These are phyloP conservation scores for Euspilapteryx auroguttella DNA, from an alignment of 2,888 invertebrate species.

Conservation along the genomic window DNA sequence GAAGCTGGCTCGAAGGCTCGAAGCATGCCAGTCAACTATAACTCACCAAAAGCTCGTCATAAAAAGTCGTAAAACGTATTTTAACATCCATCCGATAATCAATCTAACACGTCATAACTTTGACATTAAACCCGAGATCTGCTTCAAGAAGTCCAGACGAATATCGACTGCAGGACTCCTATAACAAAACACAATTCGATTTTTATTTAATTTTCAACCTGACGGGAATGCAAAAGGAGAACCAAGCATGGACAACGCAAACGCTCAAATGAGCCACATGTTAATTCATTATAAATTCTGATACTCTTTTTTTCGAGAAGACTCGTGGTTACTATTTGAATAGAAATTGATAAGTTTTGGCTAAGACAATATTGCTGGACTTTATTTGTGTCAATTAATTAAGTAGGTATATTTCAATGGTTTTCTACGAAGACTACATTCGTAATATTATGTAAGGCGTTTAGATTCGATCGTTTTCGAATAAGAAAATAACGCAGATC, in stretches of 20 bases:
- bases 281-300: conserved; percentile 53
- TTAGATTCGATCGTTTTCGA: not conserved
- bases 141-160: conserved; percentile 13
- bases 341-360: conserved; percentile 39
- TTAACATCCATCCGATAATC: conserved; percentile 63
- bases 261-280: conserved; percentile 50
- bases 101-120: conserved; percentile 64
- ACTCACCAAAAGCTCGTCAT: conserved; percentile 46
- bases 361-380: too few species aligned
- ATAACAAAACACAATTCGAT: conserved; percentile 13
- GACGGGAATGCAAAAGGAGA: conserved; percentile 25
- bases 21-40: conserved; percentile 34
- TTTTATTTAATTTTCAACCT: conserved; percentile 10
- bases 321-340: conserved; percentile 33
- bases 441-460: too few species aligned
- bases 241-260: conserved; percentile 20
- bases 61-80: conserved; percentile 59
- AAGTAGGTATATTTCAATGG: too few species aligned
- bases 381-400: too few species aligned
- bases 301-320: conserved; percentile 26
- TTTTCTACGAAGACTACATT: too few species aligned
- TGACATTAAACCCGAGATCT: conserved; percentile 49
- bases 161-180: conserved; percentile 12
- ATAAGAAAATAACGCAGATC: conserved; percentile 1
- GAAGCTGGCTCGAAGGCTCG: too few species aligned